Evolutionary conservation across 37 sponge, comb jelly and placozoan genomes (phyloP), one percentile per base, ranked within the genome.

Genomic region (Trichoplax adhaerens): DNA sequence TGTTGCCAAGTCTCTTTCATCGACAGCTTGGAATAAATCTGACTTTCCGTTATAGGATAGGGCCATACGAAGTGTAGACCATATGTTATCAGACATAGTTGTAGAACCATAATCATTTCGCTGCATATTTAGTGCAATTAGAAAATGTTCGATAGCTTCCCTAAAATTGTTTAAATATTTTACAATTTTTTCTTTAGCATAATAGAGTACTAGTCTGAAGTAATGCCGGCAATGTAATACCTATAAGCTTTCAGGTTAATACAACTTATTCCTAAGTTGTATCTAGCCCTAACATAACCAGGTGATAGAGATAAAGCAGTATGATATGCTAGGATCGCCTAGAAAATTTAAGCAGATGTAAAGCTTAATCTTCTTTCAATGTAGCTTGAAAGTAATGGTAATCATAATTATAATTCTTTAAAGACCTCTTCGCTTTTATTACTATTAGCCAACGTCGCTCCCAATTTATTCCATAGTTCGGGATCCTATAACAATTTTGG

Each of bases 211-310:
- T 12, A 60, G 62, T 12, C 12, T 60, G 12, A 12, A 60, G 10
- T 60, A 12, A 10, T 12, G 62, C 62, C 12, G 12, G 62, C 68
- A 7, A 55, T 47, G 58, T 56, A 82, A 53, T 29, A 86, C 86
- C 74, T 74, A 81, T 87, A 78, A 0, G 91, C 84, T 10, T 78
- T 80, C 0, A 95, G 86, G 71, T 95, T 95, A 59, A 95, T 88
- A 77, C 97, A 95, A 76, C 88, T 85, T 66, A 95, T 87, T 0
- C 91, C 97, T 1, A 95, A 78, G 79, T 95, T 95, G 80, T 95
- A 95, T 57, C 97, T 77, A 51, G 79, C 83, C 1, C 97, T 75
- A 1, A 89, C 81, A 82, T 86, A 95, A 53, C 88, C 91, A 7
- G 97, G 97, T 5, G 76, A 64, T 8, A 80, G 77, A 72, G 72